Evolutionary conservation across 2,113 vertebrate species (phyloP).

Genomic region (Pterocles burchelli): DNA sequence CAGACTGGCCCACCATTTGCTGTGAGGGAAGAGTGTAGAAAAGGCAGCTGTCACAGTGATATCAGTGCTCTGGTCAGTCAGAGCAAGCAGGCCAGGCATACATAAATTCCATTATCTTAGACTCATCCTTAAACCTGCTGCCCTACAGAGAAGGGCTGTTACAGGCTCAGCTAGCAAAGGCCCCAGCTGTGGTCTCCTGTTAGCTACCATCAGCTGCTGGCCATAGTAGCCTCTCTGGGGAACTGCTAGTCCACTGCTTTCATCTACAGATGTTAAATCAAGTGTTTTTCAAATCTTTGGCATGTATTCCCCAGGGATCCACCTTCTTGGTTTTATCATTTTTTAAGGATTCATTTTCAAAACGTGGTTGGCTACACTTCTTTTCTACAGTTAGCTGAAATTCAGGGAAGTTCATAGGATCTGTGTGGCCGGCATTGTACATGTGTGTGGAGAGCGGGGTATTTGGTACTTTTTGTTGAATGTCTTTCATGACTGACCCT

Average conservation of each 20-base stretch:
- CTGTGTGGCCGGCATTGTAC: not conserved
- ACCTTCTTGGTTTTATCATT: not conserved
- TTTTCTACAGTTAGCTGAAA: not conserved
- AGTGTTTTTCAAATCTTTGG: slow-evolving; percentile 14
- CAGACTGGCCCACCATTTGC: slow-evolving; percentile 60
- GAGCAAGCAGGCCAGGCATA: slow-evolving; percentile 44
- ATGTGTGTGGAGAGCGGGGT: not conserved
- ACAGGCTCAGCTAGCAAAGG: slow-evolving; percentile 2
- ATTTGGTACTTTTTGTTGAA: slow-evolving; percentile 15
- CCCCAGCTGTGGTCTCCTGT: slow-evolving; percentile 66
- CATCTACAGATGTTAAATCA: slow-evolving; percentile 68
- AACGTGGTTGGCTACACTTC: not conserved
- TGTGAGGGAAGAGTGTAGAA: not conserved
- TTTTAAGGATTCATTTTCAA: not conserved
- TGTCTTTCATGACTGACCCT: slow-evolving; percentile 15
- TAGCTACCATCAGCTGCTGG: slow-evolving; percentile 58
- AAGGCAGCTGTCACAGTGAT: slow-evolving; percentile 66
- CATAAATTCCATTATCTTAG: slow-evolving; percentile 71
- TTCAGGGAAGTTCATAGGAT: not conserved
- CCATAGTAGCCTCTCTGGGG: slow-evolving; percentile 46
- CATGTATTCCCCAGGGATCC: not conserved
- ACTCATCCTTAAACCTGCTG: slow-evolving; percentile 63
- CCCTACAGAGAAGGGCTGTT: slow-evolving; percentile 52
- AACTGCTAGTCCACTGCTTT: slow-evolving; percentile 45
- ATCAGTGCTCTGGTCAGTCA: slow-evolving; percentile 54